Conservation (phyloP, 1,140 invertebrate genomes). For the Drosophila orena region DNA sequence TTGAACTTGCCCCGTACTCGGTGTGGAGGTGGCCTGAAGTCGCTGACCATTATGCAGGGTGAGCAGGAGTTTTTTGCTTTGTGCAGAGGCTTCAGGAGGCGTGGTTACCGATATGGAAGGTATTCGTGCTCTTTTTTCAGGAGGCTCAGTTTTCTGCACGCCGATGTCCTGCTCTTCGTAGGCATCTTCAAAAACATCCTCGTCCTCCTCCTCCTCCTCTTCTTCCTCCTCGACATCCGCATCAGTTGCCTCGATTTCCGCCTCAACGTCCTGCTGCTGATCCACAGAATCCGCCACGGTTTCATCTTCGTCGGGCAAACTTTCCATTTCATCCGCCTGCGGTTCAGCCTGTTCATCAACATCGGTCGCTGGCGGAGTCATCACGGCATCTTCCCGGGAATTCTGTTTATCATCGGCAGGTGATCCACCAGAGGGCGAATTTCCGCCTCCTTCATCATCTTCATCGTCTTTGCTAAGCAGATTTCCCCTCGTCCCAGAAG, state of each 20-base stretch:
- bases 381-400: conserved; percentile 47
- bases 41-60: conserved; percentile 58
- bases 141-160: conserved; percentile 18
- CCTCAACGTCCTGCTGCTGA: conserved; percentile 60
- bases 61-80: conserved; percentile 49
- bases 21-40: conserved; percentile 66
- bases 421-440: background rate
- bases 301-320: conserved; percentile 59
- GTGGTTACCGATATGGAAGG: conserved; percentile 24
- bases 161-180: conserved; percentile 37
- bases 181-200: conserved; percentile 65
- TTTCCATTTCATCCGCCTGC: conserved; percentile 46
- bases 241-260: conserved; percentile 72
- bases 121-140: conserved; percentile 35
- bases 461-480: conserved; percentile 40
- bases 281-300: conserved; percentile 70
- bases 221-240: conserved; percentile 67
- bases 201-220: conserved; percentile 52
- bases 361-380: conserved; percentile 74
- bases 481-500: conserved; percentile 31
- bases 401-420: conserved; percentile 30
- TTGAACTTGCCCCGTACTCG: conserved; percentile 43
- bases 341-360: conserved; percentile 46
- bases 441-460: conserved; percentile 18
- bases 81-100: conserved; percentile 12